Evolutionary conservation across 2,888 invertebrate genomes (phyloP).

Genomic region (Cistogaster globosa): DNA sequence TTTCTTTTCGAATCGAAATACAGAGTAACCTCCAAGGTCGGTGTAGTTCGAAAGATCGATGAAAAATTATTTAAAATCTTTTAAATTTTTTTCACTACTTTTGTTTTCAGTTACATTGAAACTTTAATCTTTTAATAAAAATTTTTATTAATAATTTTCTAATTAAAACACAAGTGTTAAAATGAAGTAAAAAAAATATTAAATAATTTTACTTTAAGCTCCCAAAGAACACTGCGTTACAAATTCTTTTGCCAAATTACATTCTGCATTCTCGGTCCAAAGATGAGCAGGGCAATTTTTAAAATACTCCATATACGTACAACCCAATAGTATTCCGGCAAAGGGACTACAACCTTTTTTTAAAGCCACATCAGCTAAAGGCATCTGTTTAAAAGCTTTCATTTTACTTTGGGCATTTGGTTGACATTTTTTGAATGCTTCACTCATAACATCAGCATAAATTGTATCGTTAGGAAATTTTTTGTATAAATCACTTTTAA

Average conservation of each 20-base stretch:
- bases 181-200: neutral
- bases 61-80: too few species aligned
- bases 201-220: constrained; percentile 71
- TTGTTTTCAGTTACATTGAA: too few species aligned
- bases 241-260: constrained; percentile 79
- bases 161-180: neutral
- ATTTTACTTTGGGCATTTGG: constrained; percentile 76
- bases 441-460: constrained; percentile 78
- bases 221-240: constrained; percentile 79
- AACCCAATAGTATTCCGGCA: constrained; percentile 80
- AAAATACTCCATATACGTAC: constrained; percentile 82
- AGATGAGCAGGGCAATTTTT: constrained; percentile 80
- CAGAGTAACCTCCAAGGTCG: too few species aligned
- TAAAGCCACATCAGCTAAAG: constrained; percentile 60
- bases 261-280: constrained; percentile 79
- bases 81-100: too few species aligned
- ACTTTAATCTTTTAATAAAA: too few species aligned
- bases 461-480: constrained; percentile 78
- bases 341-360: constrained; percentile 79
- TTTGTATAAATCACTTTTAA: constrained; percentile 75
- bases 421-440: constrained; percentile 78
- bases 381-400: constrained; percentile 74
- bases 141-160: too few species aligned
- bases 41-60: too few species aligned
- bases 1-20: too few species aligned